Evolutionary conservation across 37 sponge, comb jelly and placozoan species (phyloP).

Genomic region (Amphimedon queenslandica): DNA sequence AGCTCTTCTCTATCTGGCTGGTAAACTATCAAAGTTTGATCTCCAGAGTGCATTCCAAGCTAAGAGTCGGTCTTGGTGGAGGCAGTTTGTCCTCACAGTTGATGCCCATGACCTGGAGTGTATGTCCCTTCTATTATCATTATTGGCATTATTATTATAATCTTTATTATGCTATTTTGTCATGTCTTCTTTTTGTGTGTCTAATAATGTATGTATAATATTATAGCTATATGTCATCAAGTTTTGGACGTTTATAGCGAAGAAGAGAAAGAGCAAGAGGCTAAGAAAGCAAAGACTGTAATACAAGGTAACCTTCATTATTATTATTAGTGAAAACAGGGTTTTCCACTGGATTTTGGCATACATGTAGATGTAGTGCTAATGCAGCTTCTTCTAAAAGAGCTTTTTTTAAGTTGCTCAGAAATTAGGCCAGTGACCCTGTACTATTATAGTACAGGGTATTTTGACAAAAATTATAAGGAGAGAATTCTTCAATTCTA

Average conservation of each 20-base stretch:
- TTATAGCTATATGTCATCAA: constrained; percentile 60
- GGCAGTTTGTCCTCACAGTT: constrained; percentile 74
- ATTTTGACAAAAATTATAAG: too few species aligned
- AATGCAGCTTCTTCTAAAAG: too few species aligned
- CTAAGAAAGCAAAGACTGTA: not conserved
- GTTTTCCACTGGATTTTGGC: too few species aligned
- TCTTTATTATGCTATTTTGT: not conserved
- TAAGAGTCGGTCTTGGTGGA: constrained; percentile 76
- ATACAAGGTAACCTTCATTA: too few species aligned
- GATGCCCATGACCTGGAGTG: constrained; percentile 80
- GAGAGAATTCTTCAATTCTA: too few species aligned
- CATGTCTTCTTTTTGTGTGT: constrained; percentile 6
- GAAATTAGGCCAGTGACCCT: too few species aligned
- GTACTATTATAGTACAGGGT: too few species aligned
- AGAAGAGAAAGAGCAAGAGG: not conserved
- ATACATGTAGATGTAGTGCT: too few species aligned
- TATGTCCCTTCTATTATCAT: too few species aligned
- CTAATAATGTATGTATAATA: not conserved
- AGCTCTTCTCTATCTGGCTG: constrained; percentile 81
- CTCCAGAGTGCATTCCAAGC: constrained; percentile 33
- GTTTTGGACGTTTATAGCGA: constrained; percentile 66
- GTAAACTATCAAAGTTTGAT: constrained; percentile 68
- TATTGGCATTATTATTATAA: not conserved
- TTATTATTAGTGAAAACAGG: too few species aligned
- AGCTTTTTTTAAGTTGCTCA: too few species aligned